These are phyloP conservation scores for Elaphurus davidianus DNA, from an alignment of 2,113 vertebrate genomes.

Conservation along the genomic window DNA sequence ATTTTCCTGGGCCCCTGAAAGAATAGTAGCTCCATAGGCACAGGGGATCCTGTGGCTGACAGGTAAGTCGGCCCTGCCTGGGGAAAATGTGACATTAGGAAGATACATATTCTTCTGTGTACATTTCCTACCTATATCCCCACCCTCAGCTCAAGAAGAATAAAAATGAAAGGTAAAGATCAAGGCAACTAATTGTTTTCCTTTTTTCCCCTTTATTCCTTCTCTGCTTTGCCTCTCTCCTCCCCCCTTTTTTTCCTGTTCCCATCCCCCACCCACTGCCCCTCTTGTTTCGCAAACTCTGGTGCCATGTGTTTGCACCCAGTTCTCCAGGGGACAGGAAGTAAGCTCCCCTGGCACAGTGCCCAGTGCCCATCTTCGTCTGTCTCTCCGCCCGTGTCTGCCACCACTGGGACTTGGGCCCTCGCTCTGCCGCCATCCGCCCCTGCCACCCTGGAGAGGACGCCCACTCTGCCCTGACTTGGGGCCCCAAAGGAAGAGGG, in stretches of 20 bases:
- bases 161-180: background rate
- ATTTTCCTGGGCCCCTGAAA: background rate
- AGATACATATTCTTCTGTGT: background rate
- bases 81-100: too few relatives aligned
- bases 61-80: rapidly evolving
- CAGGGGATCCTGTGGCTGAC: background rate
- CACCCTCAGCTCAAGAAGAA: background rate
- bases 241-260: background rate
- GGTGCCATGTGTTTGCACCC: background rate
- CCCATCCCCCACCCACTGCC: background rate
- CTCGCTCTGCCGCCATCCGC: constrained; percentile 35
- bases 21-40: background rate
- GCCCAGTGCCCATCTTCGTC: constrained; percentile 64
- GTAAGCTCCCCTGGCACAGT: constrained; percentile 59
- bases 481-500: background rate
- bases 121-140: background rate
- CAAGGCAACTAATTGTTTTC: background rate
- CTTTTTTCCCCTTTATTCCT: background rate
- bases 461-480: background rate
- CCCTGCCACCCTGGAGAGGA: constrained; percentile 28
- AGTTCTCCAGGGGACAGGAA: constrained; percentile 67
- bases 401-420: constrained; percentile 56
- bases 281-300: background rate
- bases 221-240: background rate
- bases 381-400: constrained; percentile 60